Evolutionary conservation across 2,797 vertebrate genomes (phyloP), one percentile per base, ranked within the genome.

Genomic region (Channa striata): DNA sequence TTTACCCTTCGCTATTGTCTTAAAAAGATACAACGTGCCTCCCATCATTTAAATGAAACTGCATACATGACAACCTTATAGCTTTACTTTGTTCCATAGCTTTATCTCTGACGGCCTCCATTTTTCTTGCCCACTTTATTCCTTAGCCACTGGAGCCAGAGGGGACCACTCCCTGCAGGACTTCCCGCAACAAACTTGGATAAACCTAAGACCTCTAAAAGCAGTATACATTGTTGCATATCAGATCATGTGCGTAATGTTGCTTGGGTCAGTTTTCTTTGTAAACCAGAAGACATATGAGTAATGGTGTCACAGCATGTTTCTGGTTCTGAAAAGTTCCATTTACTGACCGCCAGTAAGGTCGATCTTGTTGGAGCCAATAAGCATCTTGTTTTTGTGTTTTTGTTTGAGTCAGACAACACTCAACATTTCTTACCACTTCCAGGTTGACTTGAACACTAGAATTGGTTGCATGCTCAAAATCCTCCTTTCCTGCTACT

Each of bases 401-500:
- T 81, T 87, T 72, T 74, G 86, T 87, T 74, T 51, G 39, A 83
- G 63, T 77, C 74, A 68, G 16, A 71, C 72, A 70, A 74, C 69
- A 53, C 69, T 5, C 44, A 68, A 73, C 64, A 78, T 83, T 68
- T 70, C 76, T 66, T 68, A 77, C 44, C 14, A 51, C 60, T 74
- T 25, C 2, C 66, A 52, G 66, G 83, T 72, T 82, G 84, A 81
- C 78, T 83, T 53, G 64, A 82, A 74, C 80, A 65, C 67, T 59
- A 69, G 59, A 69, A 74, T 64, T 47, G 47, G 52, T 51, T 88
- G 75, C 49, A 51, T 67, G 72, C 63, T 74, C 74, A 67, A 70
- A 81, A 78, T 82, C 83, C 85, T 74, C 74, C 75, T 62, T 74
- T 59, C 59, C 67, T 68, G 68, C 69, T 74, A 80, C 70, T 82